These are phyloP conservation scores for Thomomys bottae DNA, from an alignment of 2,113 vertebrate species.

Conservation along the genomic window DNA sequence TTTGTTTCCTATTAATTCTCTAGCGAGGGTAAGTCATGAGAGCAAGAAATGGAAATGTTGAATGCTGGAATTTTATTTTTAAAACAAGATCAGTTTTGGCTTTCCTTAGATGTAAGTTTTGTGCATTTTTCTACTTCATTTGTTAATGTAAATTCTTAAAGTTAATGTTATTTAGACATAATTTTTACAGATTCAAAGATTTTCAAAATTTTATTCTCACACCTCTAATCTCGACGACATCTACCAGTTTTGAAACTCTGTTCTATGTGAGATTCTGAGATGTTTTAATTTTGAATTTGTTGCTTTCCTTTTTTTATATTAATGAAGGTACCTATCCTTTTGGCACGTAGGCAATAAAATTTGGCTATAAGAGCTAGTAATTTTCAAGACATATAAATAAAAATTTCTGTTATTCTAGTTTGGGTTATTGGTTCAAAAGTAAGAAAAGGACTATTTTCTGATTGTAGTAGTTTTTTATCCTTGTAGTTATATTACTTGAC, in stretches of 20 bases:
- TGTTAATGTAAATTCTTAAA: constrained; percentile 57
- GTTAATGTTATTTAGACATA: constrained; percentile 54
- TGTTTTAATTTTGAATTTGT: constrained; percentile 67
- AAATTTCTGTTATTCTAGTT: neutral
- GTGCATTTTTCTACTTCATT: constrained; percentile 42
- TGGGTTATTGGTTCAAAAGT: neutral
- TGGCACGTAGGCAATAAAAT: neutral
- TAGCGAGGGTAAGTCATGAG: constrained; percentile 26
- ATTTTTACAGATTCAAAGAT: constrained; percentile 57
- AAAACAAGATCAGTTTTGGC: constrained; percentile 18
- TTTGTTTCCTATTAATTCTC: constrained; percentile 62
- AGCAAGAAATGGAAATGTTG: constrained; percentile 38
- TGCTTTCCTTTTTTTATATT: constrained; percentile 64
- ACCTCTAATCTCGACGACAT: constrained; percentile 39
- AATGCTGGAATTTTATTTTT: constrained; percentile 30
- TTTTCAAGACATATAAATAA: neutral
- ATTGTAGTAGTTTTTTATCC: neutral
- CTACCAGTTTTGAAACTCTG: constrained; percentile 50
- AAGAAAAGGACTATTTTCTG: neutral
- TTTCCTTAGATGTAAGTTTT: constrained; percentile 46
- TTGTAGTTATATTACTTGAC: neutral
- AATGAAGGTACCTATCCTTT: neutral
- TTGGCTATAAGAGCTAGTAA: neutral
- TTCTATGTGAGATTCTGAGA: constrained; percentile 56
- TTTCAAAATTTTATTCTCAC: constrained; percentile 57